Evolutionary conservation across 37 sponge, comb jelly and placozoan species (phyloP).

Genomic region (Beroe forskalii): DNA sequence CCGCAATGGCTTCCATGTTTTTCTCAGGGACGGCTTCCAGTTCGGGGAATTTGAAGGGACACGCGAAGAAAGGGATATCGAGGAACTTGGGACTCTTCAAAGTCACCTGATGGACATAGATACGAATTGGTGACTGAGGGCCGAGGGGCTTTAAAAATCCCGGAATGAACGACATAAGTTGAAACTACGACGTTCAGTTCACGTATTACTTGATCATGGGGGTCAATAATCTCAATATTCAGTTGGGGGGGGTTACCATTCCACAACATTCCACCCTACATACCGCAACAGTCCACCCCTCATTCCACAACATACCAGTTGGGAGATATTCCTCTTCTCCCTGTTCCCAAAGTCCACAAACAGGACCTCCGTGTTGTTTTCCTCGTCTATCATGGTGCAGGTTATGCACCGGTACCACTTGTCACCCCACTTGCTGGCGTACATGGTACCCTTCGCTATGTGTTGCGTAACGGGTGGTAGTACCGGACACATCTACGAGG

Average conservation of each 20-base stretch:
- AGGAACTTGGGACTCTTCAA: slow-evolving; percentile 4
- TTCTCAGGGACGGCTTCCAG: background rate
- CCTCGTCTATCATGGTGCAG: background rate
- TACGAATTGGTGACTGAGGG: no score
- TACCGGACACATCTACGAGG: slow-evolving; percentile 9
- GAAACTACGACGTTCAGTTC: no score
- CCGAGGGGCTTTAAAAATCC: no score
- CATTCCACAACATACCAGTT: slow-evolving; percentile 61
- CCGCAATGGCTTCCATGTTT: background rate
- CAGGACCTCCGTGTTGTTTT: background rate
- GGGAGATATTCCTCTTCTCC: slow-evolving; percentile 5
- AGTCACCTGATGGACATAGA: no score
- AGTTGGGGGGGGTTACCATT: no score
- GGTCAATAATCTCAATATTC: no score
- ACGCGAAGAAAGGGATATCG: slow-evolving; percentile 28
- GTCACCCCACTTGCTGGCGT: background rate
- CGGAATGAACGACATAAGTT: no score
- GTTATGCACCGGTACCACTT: slow-evolving; percentile 35
- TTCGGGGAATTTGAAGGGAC: slow-evolving; percentile 30
- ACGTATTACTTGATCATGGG: no score
- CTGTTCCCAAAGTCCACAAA: slow-evolving; percentile 58
- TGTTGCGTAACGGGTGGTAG: background rate
- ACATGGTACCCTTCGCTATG: background rate
- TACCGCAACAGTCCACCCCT: no score
- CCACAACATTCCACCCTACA: no score